A percentile compares a stretch with the other conserved stretches of the same genome.
phyloP scores from a whole-genome alignment of 2,888 invertebrate genomes.

The Acronicta alni region DNA sequence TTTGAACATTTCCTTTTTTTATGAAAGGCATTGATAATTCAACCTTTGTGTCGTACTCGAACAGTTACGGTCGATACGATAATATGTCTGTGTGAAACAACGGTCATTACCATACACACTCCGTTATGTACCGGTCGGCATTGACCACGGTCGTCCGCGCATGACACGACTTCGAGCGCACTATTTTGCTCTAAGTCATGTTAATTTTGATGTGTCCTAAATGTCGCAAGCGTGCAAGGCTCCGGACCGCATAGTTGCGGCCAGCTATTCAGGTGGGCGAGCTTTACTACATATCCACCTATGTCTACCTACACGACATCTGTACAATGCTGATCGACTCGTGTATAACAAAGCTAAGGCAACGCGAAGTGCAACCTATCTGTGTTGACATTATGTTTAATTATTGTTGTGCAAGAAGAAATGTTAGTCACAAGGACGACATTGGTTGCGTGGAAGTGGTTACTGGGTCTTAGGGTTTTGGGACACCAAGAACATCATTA shows the following conservation, averaged over 20 bases:
- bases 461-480: slow-evolving; percentile 66
- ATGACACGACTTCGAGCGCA: slow-evolving; percentile 61
- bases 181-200: slow-evolving; percentile 74
- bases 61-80: slow-evolving; percentile 64
- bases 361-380: slow-evolving; percentile 49
- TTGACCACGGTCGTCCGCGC: slow-evolving; percentile 74
- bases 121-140: slow-evolving; percentile 72
- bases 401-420: slow-evolving; percentile 78
- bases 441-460: slow-evolving; percentile 76
- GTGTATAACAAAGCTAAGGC: slow-evolving; percentile 37
- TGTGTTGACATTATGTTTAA: slow-evolving; percentile 52
- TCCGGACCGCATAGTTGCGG: slow-evolving; percentile 73
- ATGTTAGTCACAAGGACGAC: slow-evolving; percentile 87
- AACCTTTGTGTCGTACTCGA: slow-evolving; percentile 57
- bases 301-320: slow-evolving; percentile 60
- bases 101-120: slow-evolving; percentile 75
- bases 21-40: slow-evolving; percentile 64
- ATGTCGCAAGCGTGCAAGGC: slow-evolving; percentile 74
- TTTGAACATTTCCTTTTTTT: slow-evolving; percentile 61
- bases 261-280: slow-evolving; percentile 68
- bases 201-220: slow-evolving; percentile 75
- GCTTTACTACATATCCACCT: slow-evolving; percentile 55
- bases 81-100: slow-evolving; percentile 62
- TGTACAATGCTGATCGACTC: slow-evolving; percentile 51
- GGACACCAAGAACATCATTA: slow-evolving; percentile 54